Evolutionary conservation across 2,888 invertebrate species (phyloP), one percentile per base, ranked within the genome.

Genomic region (Sinohyriopsis cumingii): DNA sequence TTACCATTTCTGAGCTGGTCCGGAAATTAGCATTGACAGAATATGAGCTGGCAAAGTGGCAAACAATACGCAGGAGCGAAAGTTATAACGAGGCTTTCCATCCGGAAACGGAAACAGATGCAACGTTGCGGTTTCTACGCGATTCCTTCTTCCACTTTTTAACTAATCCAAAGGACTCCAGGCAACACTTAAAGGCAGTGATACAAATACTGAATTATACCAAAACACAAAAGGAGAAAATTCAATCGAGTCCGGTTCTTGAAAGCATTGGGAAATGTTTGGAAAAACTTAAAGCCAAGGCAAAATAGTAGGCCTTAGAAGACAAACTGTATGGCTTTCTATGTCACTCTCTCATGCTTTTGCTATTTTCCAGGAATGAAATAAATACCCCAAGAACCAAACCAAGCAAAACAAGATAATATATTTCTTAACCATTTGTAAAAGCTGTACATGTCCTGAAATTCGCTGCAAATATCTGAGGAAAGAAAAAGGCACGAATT

Each of bases 111-210:
- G 84, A 87, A 65, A 82, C 86, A 0, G 87, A 85, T 18, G 85
- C 83, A 9, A 86, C 82, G 3, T 77, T 88, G 12, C 71, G 79
- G 18, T 88, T 88, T 68, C 78, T 88, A 12, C 83, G 82, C 55
- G 88, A 88, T 74, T 82, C 86, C 3, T 83, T 88, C 69, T 87
- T 82, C 68, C 88, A 88, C 71, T 88, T 84, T 65, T 67, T 87
- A n/a, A 87, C 85, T 4, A 82, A 83, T 53, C 76, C 71, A 19
- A 78, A 77, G 33, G 77, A 82, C 18, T 71, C 80, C 0, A 86
- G 82, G 55, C 79, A 80, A 24, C 87, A 88, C 63, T 70, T 88
- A 55, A 67, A 83, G 19, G 88, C 88, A 1, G 85, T 88, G 74
- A 83, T 88, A n/a, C 79, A 82, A 45, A 88, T 88, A 25, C 82